Base-by-base conservation (phyloP, 2,888 invertebrate genomes). In the Pammene aurita region DNA sequence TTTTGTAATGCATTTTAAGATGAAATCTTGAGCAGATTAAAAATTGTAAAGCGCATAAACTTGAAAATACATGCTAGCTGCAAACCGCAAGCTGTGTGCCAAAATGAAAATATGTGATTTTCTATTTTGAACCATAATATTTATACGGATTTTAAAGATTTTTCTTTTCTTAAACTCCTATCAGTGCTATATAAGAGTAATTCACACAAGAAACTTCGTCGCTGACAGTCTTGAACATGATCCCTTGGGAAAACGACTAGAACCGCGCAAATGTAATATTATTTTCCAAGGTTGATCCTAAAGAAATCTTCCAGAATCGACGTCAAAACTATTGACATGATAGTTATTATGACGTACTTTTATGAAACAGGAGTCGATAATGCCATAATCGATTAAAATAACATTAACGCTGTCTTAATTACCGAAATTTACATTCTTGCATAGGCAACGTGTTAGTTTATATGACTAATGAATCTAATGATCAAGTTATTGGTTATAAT, bases 341-440 rank as follows among this genome's bases (percentile, higher is more conserved):
- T 38, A 18, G n/a, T 52, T 50, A n/a, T 13, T 13, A 10, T 44
- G 42, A 44, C 35, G 34, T 7, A 26, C 18, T 41, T 10, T 44
- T 11, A 16, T 35, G 6, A 56, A 65, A 48, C 35, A 38, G 44
- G 46, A 7, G 11, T 41, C 34, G 18, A 16, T 48, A 48, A 62
- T 62, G 56, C 46, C 54, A 48, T 5, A 48, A 62, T 56, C 61
- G 34, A 62, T 67, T 62, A 62, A 62, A 62, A 62, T 16, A 41
- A 56, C 61, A 38, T 67, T 56, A 56, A 56, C 38, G 7, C 26
- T 9, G 38, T 55, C 18, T 55, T 67, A 56, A 67, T 67, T 41
- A 67, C 55, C 5, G 38, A 13, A 55, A 42, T 56, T 13, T 18
- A 61, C 61, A 67, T 61, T 41, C 61, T 54, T 48, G 18, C 35